Base-by-base conservation (phyloP, 2,888 invertebrate genomes). In the Monochamus alternatus region DNA sequence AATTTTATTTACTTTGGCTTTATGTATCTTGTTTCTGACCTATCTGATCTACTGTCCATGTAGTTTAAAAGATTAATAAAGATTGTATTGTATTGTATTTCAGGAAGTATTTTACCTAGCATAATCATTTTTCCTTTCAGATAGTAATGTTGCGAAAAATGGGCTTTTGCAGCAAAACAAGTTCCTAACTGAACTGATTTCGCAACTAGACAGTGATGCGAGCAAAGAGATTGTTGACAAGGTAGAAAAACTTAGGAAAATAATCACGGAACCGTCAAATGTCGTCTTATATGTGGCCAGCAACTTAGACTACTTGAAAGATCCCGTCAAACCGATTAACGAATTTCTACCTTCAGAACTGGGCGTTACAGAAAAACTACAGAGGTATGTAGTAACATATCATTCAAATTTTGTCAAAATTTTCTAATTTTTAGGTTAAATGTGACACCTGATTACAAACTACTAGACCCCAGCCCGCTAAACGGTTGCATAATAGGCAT, bases 101-200 rank as follows among this genome's bases (percentile, higher is more conserved):
- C 22, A 22, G 22, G 22, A 22, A 22, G 22, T 22, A 22, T 22
- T 22, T 22, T 22, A 22, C 22, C 22, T 22, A 22, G 22, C 22
- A 22, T 22, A 22, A 22, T 22, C 0, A 22, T 22, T 22, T 22
- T 22, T 22, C 14, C 58, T 60, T 30, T 32, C 87, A 91, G 94
- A 95, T 83, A 95, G 94, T 85, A 97, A 96, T 88, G 90, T 93
- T 71, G 92, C 93, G 84, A 91, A 92, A 81, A 91, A 92, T 81
- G 94, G 94, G 64, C 92, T 96, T 83, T 87, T 97, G 14, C 90
- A 94, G 0, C 97, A 97, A 85, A 93, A 94, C 75, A 92, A 92
- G 80, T 97, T 97, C 88, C 90, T 97, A 31, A 93, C 92, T 7
- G 90, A 92, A 8, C 85, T 96, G 14, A 85, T 94, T n/a, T 91